phyloP scores from a whole-genome alignment of 2,888 invertebrate species.

The Aleiodes alternator region DNA sequence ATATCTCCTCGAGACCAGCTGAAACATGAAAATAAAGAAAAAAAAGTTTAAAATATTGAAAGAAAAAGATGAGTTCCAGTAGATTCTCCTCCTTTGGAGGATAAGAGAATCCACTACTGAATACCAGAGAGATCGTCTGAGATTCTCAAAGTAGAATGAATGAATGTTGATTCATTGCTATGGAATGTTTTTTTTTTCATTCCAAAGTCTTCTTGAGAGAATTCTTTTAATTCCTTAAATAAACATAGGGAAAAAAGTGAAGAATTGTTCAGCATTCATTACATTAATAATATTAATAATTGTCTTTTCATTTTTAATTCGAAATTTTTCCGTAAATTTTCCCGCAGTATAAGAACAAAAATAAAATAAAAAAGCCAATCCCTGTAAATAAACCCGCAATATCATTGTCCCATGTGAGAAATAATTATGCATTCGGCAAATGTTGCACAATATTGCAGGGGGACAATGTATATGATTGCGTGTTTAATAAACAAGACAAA shows the following conservation, averaged over 20 bases:
- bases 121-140: slow-evolving; percentile 12
- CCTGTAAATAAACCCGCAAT: neutral
- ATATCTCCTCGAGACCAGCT: slow-evolving; percentile 84
- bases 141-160: slow-evolving; percentile 26
- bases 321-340: no score
- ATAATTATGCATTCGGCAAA: slow-evolving; percentile 29
- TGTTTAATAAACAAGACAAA: slow-evolving; percentile 23
- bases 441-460: slow-evolving; percentile 17
- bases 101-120: neutral
- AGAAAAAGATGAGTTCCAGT: neutral
- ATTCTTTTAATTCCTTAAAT: no score
- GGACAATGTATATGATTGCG: slow-evolving; percentile 18
- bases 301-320: no score
- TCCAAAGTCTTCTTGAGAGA: no score
- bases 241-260: no score
- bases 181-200: neutral
- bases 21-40: slow-evolving; percentile 56
- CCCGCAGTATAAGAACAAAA: no score
- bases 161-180: slow-evolving; percentile 13
- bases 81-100: neutral
- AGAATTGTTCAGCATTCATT: no score
- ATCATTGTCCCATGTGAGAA: slow-evolving; percentile 1
- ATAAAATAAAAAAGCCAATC: no score
- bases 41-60: slow-evolving; percentile 8
- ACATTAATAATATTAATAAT: no score